Evolutionary conservation across 2,888 invertebrate genomes (phyloP).

Genomic region (Phyto melanocephala): DNA sequence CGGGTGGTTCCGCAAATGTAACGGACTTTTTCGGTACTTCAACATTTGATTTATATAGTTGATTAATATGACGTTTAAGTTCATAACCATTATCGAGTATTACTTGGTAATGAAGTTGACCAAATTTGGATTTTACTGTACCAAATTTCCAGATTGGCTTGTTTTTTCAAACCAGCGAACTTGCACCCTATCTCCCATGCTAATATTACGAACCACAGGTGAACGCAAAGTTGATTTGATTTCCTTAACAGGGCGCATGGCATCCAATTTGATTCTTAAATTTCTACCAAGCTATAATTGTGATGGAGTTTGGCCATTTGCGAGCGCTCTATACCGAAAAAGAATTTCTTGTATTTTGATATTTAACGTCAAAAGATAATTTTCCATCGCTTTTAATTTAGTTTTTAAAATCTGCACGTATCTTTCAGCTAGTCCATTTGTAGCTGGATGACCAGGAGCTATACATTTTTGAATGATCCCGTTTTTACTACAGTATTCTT

Average conservation of each 20-base stretch:
- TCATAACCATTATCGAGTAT: constrained; percentile 47
- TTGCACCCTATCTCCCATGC: constrained; percentile 39
- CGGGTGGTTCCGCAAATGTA: background rate
- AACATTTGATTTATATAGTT: constrained; percentile 11
- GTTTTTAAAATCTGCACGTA: too few relatives aligned
- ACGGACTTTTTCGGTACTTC: background rate
- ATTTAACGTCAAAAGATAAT: too few relatives aligned
- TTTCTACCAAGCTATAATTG: constrained; percentile 36
- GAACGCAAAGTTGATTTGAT: background rate
- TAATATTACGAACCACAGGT: constrained; percentile 15
- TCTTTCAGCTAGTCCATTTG: too few relatives aligned
- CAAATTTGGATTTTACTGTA: constrained; percentile 30
- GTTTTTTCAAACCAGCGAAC: background rate
- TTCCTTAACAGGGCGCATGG: constrained; percentile 12
- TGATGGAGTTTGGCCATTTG: constrained; percentile 38
- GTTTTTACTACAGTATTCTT: too few relatives aligned
- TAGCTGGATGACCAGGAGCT: too few relatives aligned
- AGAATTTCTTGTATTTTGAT: too few relatives aligned
- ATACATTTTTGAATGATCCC: too few relatives aligned
- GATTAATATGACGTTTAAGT: constrained; percentile 56
- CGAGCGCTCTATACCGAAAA: too few relatives aligned
- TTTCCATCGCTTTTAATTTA: too few relatives aligned
- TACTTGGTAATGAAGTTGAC: constrained; percentile 42
- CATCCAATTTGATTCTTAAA: constrained; percentile 32
- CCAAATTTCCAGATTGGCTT: constrained; percentile 57